Percentiles rank a stretch among this genome's conserved stretches.
Evolutionary conservation across 1,140 invertebrate genomes (phyloP).

Genomic region (Belonocnema kinseyi): DNA sequence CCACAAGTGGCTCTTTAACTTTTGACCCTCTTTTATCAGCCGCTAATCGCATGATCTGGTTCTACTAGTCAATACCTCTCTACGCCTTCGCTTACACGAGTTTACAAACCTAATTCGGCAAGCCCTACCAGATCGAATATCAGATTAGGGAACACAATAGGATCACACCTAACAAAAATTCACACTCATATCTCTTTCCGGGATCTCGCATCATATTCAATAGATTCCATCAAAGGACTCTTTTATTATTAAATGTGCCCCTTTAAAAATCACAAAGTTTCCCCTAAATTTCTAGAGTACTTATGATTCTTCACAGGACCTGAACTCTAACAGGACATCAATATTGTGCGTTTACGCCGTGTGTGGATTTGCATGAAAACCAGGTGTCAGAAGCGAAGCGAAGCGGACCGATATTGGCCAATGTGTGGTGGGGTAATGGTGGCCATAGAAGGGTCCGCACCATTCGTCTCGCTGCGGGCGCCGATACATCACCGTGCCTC

Average conservation of each 20-base stretch:
- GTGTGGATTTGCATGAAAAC: constrained; percentile 15
- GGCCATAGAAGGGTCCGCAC: constrained; percentile 67
- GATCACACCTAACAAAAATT: background rate
- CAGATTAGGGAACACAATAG: background rate
- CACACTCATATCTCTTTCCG: background rate
- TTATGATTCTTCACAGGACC: too few species aligned
- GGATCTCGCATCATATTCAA: too few species aligned
- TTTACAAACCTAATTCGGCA: constrained; percentile 24
- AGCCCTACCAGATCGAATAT: background rate
- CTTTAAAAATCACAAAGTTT: too few species aligned
- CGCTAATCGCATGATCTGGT: constrained; percentile 73
- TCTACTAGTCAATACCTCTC: constrained; percentile 26
- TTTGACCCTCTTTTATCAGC: constrained; percentile 73
- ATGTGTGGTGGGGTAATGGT: constrained; percentile 68
- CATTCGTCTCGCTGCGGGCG: constrained; percentile 72
- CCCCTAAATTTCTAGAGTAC: too few species aligned
- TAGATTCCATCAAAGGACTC: too few species aligned
- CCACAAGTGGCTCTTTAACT: constrained; percentile 78
- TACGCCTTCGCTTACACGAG: constrained; percentile 7
- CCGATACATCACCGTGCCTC: constrained; percentile 72
- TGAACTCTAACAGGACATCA: background rate
- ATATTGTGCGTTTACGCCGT: background rate
- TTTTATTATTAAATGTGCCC: too few species aligned
- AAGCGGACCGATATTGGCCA: constrained; percentile 63
- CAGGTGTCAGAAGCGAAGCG: constrained; percentile 36